Conservation (phyloP, 2,888 invertebrate species). For the Orthosia gracilis region DNA sequence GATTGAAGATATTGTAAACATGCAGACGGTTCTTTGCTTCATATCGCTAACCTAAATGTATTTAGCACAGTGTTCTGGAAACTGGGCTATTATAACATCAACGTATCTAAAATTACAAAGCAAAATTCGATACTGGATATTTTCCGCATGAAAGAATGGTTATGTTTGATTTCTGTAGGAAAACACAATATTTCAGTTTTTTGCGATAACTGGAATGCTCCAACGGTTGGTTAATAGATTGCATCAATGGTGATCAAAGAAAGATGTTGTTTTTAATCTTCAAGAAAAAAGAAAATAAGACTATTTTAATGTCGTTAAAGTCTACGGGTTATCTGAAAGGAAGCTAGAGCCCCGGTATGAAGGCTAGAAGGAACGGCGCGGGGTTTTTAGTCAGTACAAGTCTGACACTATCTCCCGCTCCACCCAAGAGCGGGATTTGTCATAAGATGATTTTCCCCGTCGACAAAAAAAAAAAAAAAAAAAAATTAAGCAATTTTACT, state of each 20-base stretch:
- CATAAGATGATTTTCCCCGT: too few species aligned
- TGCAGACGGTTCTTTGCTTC: conserved; percentile 34
- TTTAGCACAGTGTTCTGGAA: conserved; percentile 57
- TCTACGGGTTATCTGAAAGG: too few species aligned
- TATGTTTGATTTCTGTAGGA: neutral
- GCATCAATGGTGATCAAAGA: neutral
- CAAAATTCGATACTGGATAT: conserved; percentile 40
- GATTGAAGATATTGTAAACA: conserved; percentile 60
- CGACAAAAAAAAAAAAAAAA: too few species aligned
- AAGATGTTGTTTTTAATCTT: neutral
- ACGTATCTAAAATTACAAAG: conserved; percentile 59
- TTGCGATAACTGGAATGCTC: too few species aligned
- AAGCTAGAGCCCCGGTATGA: too few species aligned
- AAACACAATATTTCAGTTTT: neutral
- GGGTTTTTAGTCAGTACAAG: too few species aligned
- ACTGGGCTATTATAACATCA: conserved; percentile 57
- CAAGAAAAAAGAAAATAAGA: too few species aligned
- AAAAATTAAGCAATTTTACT: too few species aligned
- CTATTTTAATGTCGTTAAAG: too few species aligned
- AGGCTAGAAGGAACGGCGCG: too few species aligned
- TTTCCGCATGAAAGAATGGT: conserved; percentile 28
- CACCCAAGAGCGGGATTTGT: too few species aligned
- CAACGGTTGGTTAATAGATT: neutral
- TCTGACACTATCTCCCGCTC: too few species aligned
- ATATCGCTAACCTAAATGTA: conserved; percentile 53